A percentile compares a stretch with the other conserved stretches of the same genome.
Conservation (phyloP, 1,140 invertebrate genomes). For the Microplitis mediator region DNA sequence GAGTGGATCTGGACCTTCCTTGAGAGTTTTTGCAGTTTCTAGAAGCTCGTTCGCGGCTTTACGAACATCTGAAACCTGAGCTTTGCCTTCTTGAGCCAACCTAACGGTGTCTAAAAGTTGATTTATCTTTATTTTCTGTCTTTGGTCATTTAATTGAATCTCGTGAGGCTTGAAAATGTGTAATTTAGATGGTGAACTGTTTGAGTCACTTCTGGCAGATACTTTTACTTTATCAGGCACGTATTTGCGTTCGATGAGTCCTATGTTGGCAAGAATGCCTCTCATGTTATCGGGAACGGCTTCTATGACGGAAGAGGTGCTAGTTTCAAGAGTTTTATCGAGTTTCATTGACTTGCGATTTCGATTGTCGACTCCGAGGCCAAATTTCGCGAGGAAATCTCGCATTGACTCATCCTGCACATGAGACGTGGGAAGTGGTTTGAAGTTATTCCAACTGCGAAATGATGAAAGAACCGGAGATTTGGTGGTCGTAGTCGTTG, state of each 20-base stretch:
- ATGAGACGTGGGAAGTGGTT: slow-evolving; percentile 62
- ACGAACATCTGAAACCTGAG: slow-evolving; percentile 44
- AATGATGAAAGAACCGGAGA: background rate
- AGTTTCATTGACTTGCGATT: slow-evolving; percentile 50
- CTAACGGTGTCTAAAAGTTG: slow-evolving; percentile 60
- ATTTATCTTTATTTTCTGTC: slow-evolving; percentile 56
- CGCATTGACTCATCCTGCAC: slow-evolving; percentile 64
- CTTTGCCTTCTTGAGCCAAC: slow-evolving; percentile 58
- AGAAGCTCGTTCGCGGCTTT: slow-evolving; percentile 52
- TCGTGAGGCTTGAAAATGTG: slow-evolving; percentile 63
- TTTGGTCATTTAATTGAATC: slow-evolving; percentile 40
- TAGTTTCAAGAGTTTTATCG: slow-evolving; percentile 31
- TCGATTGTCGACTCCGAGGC: slow-evolving; percentile 54
- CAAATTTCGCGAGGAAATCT: slow-evolving; percentile 65
- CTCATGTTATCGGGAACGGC: slow-evolving; percentile 62
- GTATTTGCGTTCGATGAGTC: slow-evolving; percentile 44
- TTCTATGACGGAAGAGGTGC: slow-evolving; percentile 51
- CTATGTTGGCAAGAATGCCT: slow-evolving; percentile 62
- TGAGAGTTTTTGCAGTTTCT: slow-evolving; percentile 46
- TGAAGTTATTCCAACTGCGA: slow-evolving; percentile 64
- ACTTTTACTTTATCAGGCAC: background rate
- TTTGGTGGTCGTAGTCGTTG: slow-evolving; percentile 36
- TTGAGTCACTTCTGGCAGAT: background rate
- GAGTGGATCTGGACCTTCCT: slow-evolving; percentile 57
- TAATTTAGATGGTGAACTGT: background rate